Base-by-base conservation (phyloP, 2,797 vertebrate genomes). In the Poecile montanus region DNA sequence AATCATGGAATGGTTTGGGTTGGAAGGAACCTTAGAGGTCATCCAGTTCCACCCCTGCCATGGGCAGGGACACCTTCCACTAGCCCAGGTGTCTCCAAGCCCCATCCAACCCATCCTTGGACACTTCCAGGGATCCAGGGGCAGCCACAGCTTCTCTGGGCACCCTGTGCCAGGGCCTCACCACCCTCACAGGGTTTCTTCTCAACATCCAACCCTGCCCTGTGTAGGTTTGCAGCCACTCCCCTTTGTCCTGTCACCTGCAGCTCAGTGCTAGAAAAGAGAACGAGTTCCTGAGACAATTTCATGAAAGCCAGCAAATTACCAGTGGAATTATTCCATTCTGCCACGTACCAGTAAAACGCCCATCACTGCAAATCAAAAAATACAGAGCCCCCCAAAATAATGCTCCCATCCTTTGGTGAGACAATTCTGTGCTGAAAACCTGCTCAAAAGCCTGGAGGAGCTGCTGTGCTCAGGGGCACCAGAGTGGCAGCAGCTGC, bases 321-420 rank as follows among this genome's bases (percentile, higher is more conserved):
- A 2, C 8, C 42, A 54, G 16, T 16, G 29, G 21, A 36, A 67
- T 56, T 16, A 57, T 15, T 27, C 50, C 13, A 1, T 56, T 48
- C 53, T 45, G 25, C 16, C 17, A 9, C 0, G 1, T 2, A 45
- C 23, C 45, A 40, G 15, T 16, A 32, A 65, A 84, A 50, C 0
- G 0, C 30, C 40, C 44, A 27, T 7, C 2, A 0, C 0, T 0
- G 34, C 27, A 70, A 70, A 82, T 6, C 1, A 51, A 44, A 25
- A 62, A 38, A 10, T 1, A 20, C 45, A 57, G 44, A 80, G 25
- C 3, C 11, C 7, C 26, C n/a, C 26, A 1, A 6, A 45, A 53
- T 3, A 30, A 23, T 16, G 27, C 17, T 44, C 19, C 17, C 5
- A 14, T 63, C 10, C 30, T 62, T 58, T 2, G 5, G 8, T 1